Conservation (phyloP, 1,140 invertebrate genomes). For the Habropoda laboriosa region DNA sequence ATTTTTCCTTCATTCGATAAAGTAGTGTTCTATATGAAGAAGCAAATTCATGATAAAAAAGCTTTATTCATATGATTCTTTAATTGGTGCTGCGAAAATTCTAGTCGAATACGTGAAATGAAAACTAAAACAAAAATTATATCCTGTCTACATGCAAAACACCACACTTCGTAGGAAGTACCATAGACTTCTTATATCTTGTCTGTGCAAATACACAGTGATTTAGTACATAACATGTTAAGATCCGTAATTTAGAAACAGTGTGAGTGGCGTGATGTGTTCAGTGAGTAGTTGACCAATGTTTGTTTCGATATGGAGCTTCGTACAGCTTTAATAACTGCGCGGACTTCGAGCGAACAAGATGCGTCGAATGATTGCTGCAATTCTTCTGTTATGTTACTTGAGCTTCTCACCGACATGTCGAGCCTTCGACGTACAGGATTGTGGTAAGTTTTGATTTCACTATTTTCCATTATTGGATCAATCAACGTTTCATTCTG, state of each 20-base stretch:
- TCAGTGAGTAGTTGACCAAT: background rate
- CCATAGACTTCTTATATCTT: no score
- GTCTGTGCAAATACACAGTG: no score
- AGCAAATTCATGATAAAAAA: no score
- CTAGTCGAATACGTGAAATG: background rate
- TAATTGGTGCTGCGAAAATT: background rate
- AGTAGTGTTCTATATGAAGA: no score
- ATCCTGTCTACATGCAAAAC: background rate
- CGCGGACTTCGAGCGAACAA: constrained; percentile 25
- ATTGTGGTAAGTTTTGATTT: constrained; percentile 64
- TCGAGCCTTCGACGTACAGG: constrained; percentile 33
- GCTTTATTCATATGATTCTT: background rate
- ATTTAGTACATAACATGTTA: background rate
- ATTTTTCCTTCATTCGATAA: no score
- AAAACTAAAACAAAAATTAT: background rate
- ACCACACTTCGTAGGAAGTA: background rate
- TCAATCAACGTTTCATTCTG: background rate
- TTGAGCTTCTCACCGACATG: constrained; percentile 19
- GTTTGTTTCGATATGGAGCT: constrained; percentile 24
- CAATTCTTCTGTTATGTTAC: constrained; percentile 16
- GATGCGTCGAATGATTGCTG: constrained; percentile 33
- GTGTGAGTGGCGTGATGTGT: background rate
- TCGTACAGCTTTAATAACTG: constrained; percentile 32
- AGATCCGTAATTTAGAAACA: constrained; percentile 12
- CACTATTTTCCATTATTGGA: background rate